Percentiles rank a stretch among this genome's conserved stretches.
phyloP scores from a whole-genome alignment of 2,888 invertebrate species.

The Thymelicus acteon region DNA sequence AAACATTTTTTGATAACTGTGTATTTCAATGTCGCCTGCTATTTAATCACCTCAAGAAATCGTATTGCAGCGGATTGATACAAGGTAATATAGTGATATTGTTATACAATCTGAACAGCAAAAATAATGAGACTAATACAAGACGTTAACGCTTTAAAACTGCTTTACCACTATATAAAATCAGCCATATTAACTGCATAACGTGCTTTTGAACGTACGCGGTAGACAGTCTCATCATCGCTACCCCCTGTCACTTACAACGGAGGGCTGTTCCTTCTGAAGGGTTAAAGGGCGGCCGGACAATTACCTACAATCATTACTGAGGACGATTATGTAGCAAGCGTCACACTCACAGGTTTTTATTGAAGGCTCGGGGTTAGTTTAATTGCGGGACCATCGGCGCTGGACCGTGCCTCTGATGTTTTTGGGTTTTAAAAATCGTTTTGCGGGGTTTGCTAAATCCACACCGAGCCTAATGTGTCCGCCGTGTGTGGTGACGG shows the following conservation, averaged over 20 bases:
- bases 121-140: no score
- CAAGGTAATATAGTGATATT: no score
- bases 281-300: conserved; percentile 75
- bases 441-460: conserved; percentile 49
- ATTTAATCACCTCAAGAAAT: no score
- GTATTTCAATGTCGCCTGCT: no score
- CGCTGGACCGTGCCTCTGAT: conserved; percentile 28
- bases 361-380: conserved; percentile 78
- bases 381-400: conserved; percentile 72
- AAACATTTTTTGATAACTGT: no score
- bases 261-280: conserved; percentile 63
- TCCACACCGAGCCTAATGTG: conserved; percentile 43
- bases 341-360: conserved; percentile 78
- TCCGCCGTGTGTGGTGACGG: conserved; percentile 52
- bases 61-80: no score
- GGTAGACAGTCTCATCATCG: conserved; percentile 11
- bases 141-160: no score
- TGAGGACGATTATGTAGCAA: conserved; percentile 77
- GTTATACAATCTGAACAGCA: no score
- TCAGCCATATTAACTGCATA: no score
- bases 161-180: no score
- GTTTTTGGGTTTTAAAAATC: conserved; percentile 34
- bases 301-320: conserved; percentile 83
- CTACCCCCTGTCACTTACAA: conserved; percentile 46
- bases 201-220: no score